Evolutionary conservation across 2,797 vertebrate genomes (phyloP).

Genomic region (Selene dorsalis): DNA sequence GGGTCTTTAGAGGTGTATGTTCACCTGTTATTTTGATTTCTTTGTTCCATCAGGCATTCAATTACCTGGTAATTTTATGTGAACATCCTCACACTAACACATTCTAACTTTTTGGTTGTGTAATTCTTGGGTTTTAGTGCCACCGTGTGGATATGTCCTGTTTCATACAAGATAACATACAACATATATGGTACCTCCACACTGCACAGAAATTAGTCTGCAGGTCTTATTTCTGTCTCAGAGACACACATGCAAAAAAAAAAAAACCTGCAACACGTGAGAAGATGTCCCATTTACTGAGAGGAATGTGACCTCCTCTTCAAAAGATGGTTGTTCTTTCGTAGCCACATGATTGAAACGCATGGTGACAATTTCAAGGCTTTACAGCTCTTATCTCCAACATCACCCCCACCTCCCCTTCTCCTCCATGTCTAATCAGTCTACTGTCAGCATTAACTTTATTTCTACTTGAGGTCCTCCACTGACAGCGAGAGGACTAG

Average conservation of each 20-base stretch:
- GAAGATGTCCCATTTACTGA: neutral
- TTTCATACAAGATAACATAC: too few relatives aligned
- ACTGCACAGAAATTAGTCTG: neutral
- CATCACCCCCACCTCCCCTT: neutral
- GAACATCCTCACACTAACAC: too few relatives aligned
- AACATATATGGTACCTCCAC: neutral
- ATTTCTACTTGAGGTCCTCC: conserved; percentile 27
- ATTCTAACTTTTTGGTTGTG: neutral
- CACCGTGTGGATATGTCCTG: conserved; percentile 55
- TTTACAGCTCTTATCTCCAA: conserved; percentile 26
- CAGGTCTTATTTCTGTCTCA: neutral
- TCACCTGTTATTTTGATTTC: too few relatives aligned
- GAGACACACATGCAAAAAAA: neutral
- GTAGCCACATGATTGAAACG: conserved; percentile 69
- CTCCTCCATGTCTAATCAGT: conserved; percentile 8
- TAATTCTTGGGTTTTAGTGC: conserved; percentile 36
- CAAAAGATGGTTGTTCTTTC: conserved; percentile 51
- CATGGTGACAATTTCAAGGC: conserved; percentile 80
- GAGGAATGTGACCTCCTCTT: conserved; percentile 41
- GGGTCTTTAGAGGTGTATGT: too few relatives aligned
- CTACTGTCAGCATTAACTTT: conserved; percentile 1
- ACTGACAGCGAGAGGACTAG: conserved; percentile 31
- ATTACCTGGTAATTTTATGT: neutral
- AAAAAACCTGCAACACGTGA: neutral
- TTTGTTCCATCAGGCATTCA: too few relatives aligned